Conservation (phyloP, 37 sponge, comb jelly and placozoan species). For the Tethya wilhelma region DNA sequence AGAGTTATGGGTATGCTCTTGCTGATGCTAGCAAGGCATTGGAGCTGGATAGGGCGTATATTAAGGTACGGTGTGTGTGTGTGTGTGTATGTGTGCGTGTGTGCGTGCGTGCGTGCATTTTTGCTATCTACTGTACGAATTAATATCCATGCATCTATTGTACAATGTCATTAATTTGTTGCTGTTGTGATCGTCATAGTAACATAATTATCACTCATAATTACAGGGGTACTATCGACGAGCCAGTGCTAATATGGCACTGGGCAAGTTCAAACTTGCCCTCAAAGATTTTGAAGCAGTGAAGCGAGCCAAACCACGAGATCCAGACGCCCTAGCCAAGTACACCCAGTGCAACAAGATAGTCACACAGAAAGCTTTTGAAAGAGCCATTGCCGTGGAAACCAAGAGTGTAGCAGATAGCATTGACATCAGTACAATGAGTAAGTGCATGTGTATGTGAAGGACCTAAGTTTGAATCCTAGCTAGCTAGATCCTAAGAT, state of each 20-base stretch:
- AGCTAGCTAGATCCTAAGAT: too few species aligned
- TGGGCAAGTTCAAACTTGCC: constrained; percentile 93
- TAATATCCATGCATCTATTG: background rate
- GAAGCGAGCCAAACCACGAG: constrained; percentile 63
- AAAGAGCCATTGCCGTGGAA: constrained; percentile 92
- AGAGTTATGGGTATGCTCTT: constrained; percentile 92
- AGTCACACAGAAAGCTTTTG: constrained; percentile 87
- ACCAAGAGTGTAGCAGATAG: constrained; percentile 64
- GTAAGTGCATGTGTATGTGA: constrained; percentile 42
- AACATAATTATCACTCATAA: background rate
- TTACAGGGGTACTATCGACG: constrained; percentile 93
- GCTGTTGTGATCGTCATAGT: background rate
- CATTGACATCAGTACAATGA: constrained; percentile 63
- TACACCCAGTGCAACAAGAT: constrained; percentile 91
- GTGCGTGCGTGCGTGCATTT: background rate
- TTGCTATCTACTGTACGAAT: background rate
- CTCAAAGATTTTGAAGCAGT: constrained; percentile 96
- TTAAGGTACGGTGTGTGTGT: too few species aligned
- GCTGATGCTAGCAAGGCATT: constrained; percentile 89
- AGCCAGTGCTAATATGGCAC: constrained; percentile 97
- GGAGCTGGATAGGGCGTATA: constrained; percentile 82
- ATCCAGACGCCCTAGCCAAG: constrained; percentile 78
- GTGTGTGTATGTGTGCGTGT: constrained; percentile 32
- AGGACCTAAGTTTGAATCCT: too few species aligned
- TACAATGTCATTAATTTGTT: background rate